These are phyloP conservation scores for Cheilosia urbana DNA, from an alignment of 2,888 invertebrate species.

Conservation along the genomic window DNA sequence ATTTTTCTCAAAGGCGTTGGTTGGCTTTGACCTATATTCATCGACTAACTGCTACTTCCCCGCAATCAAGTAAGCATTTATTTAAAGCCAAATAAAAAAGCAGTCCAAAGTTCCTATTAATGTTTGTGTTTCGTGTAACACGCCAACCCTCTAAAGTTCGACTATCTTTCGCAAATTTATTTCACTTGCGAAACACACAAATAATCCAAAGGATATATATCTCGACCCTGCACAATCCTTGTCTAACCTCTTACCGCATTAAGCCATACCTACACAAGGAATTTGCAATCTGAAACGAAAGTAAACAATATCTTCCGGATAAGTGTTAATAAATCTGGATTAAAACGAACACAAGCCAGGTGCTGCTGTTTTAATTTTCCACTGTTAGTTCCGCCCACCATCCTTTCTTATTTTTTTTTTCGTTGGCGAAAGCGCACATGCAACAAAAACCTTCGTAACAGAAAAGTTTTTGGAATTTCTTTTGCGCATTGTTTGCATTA, in stretches of 20 bases:
- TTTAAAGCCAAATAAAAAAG: not conserved
- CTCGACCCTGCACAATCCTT: not conserved
- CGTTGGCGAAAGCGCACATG: not conserved
- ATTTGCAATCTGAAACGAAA: conserved; percentile 20
- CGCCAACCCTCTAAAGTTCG: conserved; percentile 46
- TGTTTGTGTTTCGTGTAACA: conserved; percentile 50
- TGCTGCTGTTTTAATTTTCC: conserved; percentile 48
- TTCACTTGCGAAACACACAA: conserved; percentile 40
- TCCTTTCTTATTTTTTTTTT: not conserved
- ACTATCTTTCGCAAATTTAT: conserved; percentile 61
- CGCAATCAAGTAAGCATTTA: too few species aligned
- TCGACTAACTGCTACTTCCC: too few species aligned
- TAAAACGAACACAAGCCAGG: conserved; percentile 48
- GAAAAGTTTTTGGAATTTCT: conserved; percentile 5
- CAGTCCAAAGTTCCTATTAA: not conserved
- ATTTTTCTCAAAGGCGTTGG: too few species aligned
- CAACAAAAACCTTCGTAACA: conserved; percentile 12
- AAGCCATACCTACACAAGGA: conserved; percentile 9
- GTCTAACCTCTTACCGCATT: conserved; percentile 7
- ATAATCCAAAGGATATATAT: conserved; percentile 13
- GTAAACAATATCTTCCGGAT: conserved; percentile 60
- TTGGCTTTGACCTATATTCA: too few species aligned
- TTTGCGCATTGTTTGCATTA: conserved; percentile 54
- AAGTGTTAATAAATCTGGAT: conserved; percentile 73
- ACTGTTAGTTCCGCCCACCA: conserved; percentile 5